These are phyloP conservation scores for Dasypus novemcinctus DNA, from an alignment of 2,113 vertebrate species.

Conservation along the genomic window DNA sequence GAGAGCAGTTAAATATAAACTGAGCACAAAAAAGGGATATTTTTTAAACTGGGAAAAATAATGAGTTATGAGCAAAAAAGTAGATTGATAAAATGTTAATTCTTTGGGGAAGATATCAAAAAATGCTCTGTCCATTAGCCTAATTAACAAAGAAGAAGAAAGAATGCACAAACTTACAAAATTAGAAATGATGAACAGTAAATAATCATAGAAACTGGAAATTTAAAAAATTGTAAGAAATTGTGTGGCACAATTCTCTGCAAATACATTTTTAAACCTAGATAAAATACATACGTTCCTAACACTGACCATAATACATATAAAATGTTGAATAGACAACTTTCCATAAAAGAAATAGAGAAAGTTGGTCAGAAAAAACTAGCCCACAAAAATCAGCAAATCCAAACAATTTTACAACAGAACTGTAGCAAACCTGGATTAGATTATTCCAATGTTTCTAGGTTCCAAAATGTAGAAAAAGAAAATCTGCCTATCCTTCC, in stretches of 20 bases:
- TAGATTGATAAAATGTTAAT: background rate
- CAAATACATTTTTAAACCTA: background rate
- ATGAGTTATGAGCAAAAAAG: background rate
- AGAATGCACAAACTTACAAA: background rate
- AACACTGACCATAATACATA: background rate
- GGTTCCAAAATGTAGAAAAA: background rate
- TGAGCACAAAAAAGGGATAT: background rate
- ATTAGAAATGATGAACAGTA: background rate
- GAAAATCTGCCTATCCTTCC: background rate
- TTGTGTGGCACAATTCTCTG: background rate
- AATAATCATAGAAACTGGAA: background rate
- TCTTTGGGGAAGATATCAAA: background rate
- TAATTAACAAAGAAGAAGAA: background rate
- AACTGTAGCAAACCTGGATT: background rate
- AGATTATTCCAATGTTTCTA: background rate
- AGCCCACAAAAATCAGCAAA: background rate
- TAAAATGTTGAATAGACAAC: background rate
- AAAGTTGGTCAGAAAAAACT: background rate
- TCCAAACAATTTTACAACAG: background rate
- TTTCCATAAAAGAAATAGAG: background rate
- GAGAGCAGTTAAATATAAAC: too few relatives aligned
- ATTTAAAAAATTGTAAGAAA: background rate
- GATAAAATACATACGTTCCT: background rate
- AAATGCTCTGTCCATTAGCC: background rate
- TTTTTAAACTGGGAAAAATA: conserved; percentile 9